A percentile compares a stretch with the other conserved stretches of the same genome.
Conservation (phyloP, 1,140 invertebrate genomes). For the Diploscapter pachys region DNA sequence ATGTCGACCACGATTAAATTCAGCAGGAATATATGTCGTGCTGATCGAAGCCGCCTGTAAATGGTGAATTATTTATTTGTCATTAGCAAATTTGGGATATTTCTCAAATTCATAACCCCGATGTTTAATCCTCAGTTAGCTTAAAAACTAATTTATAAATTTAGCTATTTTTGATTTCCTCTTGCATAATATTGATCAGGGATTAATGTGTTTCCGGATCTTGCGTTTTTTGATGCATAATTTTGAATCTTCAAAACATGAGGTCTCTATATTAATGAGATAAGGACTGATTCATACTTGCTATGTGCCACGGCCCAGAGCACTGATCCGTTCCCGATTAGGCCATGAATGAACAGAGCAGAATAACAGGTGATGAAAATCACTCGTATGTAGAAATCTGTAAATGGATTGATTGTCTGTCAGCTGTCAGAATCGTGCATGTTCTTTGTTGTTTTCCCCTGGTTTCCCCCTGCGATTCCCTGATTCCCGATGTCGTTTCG, state of each 20-base stretch:
- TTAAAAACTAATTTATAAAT: too few species aligned
- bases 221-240: too few species aligned
- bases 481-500: background rate
- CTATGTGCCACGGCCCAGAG: slow-evolving; percentile 47
- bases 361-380: slow-evolving; percentile 48
- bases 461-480: slow-evolving; percentile 4
- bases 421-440: background rate
- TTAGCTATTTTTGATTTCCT: too few species aligned
- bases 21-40: slow-evolving; percentile 55
- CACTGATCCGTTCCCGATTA: slow-evolving; percentile 54
- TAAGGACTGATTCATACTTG: background rate
- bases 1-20: slow-evolving; percentile 57
- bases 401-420: slow-evolving; percentile 28
- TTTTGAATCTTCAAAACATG: background rate
- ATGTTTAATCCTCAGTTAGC: too few species aligned
- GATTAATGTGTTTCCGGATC: too few species aligned
- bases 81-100: too few species aligned
- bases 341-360: slow-evolving; percentile 47
- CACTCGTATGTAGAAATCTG: slow-evolving; percentile 39
- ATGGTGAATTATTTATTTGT: background rate
- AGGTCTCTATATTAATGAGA: background rate
- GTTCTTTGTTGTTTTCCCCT: background rate
- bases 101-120: too few species aligned
- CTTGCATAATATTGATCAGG: too few species aligned
- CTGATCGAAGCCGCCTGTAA: slow-evolving; percentile 55